Evolutionary conservation across 2,113 vertebrate species (phyloP).

Genomic region (Trogon melanurus): DNA sequence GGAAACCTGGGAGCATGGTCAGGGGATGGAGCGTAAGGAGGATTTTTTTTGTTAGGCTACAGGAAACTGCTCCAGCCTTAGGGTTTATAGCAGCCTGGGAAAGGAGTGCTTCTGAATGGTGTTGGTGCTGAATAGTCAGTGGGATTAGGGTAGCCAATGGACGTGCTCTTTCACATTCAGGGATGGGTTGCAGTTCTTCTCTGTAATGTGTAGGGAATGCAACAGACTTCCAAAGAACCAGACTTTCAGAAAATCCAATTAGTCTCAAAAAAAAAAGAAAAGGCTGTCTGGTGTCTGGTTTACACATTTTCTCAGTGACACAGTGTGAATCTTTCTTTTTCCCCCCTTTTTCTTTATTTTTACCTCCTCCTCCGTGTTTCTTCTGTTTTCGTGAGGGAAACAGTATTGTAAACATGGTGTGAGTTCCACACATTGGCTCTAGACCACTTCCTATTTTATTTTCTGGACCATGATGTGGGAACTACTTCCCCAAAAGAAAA

Average conservation of each 20-base stretch:
- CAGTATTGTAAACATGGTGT: background rate
- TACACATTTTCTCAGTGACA: background rate
- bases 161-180: background rate
- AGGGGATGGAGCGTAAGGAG: background rate
- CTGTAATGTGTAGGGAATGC: background rate
- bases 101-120: background rate
- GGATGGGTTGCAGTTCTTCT: background rate
- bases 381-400: background rate
- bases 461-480: background rate
- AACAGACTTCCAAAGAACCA: background rate
- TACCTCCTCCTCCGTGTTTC: background rate
- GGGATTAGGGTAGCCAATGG: background rate
- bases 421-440: background rate
- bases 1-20: background rate
- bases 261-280: background rate
- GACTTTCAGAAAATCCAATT: conserved; percentile 1
- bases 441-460: background rate
- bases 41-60: background rate
- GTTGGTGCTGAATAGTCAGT: background rate
- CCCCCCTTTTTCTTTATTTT: background rate
- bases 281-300: background rate
- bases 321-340: background rate
- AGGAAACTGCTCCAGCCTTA: background rate
- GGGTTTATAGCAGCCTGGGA: background rate
- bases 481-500: background rate